Evolutionary conservation across 2,113 vertebrate species (phyloP).

Genomic region (Amia ocellicauda): DNA sequence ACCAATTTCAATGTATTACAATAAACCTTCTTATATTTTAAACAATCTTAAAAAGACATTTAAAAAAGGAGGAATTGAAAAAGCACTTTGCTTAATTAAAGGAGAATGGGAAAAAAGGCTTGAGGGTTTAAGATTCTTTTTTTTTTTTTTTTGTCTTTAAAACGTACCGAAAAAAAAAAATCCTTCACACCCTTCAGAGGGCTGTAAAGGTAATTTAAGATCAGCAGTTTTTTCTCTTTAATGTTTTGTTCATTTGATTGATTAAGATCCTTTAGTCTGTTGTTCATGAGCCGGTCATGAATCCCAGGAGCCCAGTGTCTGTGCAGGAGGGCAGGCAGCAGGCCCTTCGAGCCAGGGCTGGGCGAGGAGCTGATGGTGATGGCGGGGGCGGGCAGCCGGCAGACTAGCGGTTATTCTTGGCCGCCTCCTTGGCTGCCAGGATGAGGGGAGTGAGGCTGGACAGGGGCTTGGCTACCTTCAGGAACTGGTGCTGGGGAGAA

Average conservation of each 20-base stretch:
- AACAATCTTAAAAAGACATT: conserved; percentile 23
- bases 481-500: conserved; percentile 81
- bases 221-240: conserved; percentile 7
- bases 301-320: neutral
- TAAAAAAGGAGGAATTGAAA: conserved; percentile 24
- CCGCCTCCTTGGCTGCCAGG: conserved; percentile 89
- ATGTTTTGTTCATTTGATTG: neutral
- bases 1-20: conserved; percentile 24
- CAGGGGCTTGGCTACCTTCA: conserved; percentile 92
- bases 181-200: neutral
- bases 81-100: conserved; percentile 34
- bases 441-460: conserved; percentile 95
- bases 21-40: conserved; percentile 3
- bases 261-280: neutral
- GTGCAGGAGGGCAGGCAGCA: neutral
- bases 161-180: conserved; percentile 4
- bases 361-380: conserved; percentile 18
- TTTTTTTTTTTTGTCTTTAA: neutral
- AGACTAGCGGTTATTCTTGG: conserved; percentile 86
- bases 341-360: conserved; percentile 15
- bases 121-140: too few species aligned
- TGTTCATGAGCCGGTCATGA: conserved; percentile 14
- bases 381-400: neutral
- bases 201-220: neutral
- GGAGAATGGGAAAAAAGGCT: too few species aligned